phyloP scores from a whole-genome alignment of 2,113 vertebrate genomes.

The Beaufortia kweichowensis region DNA sequence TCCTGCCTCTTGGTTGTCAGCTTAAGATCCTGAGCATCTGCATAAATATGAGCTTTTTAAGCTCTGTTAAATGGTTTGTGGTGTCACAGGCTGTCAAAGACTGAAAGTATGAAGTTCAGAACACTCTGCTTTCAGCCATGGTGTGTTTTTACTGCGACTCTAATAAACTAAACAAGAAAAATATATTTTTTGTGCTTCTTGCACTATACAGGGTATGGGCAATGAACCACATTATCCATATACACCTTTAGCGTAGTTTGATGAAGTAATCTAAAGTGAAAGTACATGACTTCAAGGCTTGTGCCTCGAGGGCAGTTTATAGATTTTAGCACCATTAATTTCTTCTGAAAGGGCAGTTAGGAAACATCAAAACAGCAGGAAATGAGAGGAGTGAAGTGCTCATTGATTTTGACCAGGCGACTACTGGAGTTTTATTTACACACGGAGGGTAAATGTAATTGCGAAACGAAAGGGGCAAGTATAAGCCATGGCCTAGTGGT shows the following conservation, averaged over 20 bases:
- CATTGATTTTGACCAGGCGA: conserved; percentile 72
- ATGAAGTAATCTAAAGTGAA: conserved; percentile 39
- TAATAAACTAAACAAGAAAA: no score
- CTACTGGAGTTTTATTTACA: conserved; percentile 58
- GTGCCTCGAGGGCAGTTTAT: conserved; percentile 63
- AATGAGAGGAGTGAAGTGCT: conserved; percentile 80
- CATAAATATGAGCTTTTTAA: conserved; percentile 78
- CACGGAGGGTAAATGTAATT: conserved; percentile 50
- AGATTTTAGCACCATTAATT: conserved; percentile 75
- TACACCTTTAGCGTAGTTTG: conserved; percentile 11
- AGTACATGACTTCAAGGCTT: conserved; percentile 27
- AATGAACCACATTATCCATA: not conserved
- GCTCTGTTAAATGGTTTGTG: conserved; percentile 79
- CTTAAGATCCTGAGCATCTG: conserved; percentile 75
- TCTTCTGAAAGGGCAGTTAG: conserved; percentile 71
- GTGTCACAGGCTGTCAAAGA: conserved; percentile 75
- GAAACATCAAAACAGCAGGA: conserved; percentile 65
- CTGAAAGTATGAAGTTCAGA: conserved; percentile 40
- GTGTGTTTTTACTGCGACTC: conserved; percentile 13
- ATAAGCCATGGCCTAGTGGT: conserved; percentile 15
- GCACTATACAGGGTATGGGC: not conserved
- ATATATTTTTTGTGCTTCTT: no score
- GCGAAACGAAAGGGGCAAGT: conserved; percentile 43
- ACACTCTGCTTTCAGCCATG: conserved; percentile 30
- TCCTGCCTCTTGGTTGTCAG: conserved; percentile 74